Evolutionary conservation across 2,797 vertebrate genomes (phyloP), one percentile per base, ranked within the genome.

Genomic region (Coregonus suidteri): DNA sequence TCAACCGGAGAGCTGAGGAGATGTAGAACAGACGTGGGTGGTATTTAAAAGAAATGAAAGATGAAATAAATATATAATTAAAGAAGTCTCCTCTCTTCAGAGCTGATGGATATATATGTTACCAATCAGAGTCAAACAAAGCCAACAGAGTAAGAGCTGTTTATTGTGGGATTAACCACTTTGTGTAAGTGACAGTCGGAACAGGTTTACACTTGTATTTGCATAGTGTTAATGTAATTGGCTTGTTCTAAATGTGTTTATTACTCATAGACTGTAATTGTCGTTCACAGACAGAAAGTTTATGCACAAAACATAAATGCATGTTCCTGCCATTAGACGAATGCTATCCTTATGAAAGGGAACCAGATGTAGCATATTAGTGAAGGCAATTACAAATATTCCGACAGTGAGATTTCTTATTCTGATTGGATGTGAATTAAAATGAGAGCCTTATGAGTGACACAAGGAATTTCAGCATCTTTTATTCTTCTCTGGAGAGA

Each of bases 41-140:
- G 92, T 93, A 89, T 94, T 93, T 90, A 93, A 93, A 64, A 93
- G 92, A 90, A 90, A 92, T 87, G 91, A 90, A 90, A 83, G 87
- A 87, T 47, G 0, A 11, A 47, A 47, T 47, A 68, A 3, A 35
- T 37, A 30, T 86, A 13, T 47, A 47, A 47, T 11, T 13, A 47
- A 47, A 13, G 41, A 13, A 47, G 3, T 11, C 9, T 47, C 84
- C 88, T 87, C 83, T 47, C 37, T 7, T 79, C 81, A 77, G 81
- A 83, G 86, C 84, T 86, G 52, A 73, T 11, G 77, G 84, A 83
- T 47, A 83, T 47, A 47, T 47, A 0, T 86, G 87, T 91, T 86
- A 85, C n/a, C n/a, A n/a, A n/a, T n/a, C n/a, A n/a, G 88, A 88
- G 89, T 79, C 79, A 87, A 90, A 51, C 78, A 82, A 79, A 88